phyloP scores from a whole-genome alignment of 2,888 invertebrate species.

The Eueremaeus valkanovi region DNA sequence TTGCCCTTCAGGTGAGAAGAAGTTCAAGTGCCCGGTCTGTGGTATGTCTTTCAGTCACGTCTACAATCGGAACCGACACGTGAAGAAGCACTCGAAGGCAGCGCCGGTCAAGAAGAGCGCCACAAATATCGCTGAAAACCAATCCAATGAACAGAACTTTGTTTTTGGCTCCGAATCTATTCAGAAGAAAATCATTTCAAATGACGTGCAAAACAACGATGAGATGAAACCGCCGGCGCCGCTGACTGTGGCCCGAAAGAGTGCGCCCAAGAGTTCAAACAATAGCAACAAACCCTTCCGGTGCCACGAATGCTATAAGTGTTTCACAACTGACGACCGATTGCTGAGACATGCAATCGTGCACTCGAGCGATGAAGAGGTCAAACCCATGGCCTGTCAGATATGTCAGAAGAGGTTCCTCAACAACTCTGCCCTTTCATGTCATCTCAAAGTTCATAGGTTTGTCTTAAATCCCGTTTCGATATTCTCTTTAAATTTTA shows the following conservation, averaged over 20 bases:
- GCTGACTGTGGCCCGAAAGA: constrained; percentile 12
- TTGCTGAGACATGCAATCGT: constrained; percentile 63
- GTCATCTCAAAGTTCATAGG: constrained; percentile 67
- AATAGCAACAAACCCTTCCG: constrained; percentile 56
- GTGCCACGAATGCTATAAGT: constrained; percentile 64
- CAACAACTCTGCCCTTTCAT: constrained; percentile 67
- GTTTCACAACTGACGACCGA: constrained; percentile 62
- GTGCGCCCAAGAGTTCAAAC: background rate
- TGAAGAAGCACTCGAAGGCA: constrained; percentile 30
- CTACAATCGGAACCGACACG: constrained; percentile 49
- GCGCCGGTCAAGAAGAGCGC: background rate
- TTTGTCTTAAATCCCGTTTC: constrained; percentile 49
- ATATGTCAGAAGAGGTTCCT: constrained; percentile 65
- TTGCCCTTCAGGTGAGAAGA: constrained; percentile 46
- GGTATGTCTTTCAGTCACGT: constrained; percentile 48
- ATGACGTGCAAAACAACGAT: background rate
- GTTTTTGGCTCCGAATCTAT: background rate
- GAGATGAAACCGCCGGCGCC: background rate
- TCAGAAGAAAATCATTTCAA: background rate
- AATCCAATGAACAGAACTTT: background rate
- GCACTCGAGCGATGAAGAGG: constrained; percentile 62
- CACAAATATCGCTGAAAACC: background rate
- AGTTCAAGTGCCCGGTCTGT: constrained; percentile 48
- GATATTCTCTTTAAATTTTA: too few species aligned
- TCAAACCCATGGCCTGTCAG: constrained; percentile 66